These are phyloP conservation scores for Neelides sp. DNA, from an alignment of 1,140 invertebrate genomes.

Conservation along the genomic window DNA sequence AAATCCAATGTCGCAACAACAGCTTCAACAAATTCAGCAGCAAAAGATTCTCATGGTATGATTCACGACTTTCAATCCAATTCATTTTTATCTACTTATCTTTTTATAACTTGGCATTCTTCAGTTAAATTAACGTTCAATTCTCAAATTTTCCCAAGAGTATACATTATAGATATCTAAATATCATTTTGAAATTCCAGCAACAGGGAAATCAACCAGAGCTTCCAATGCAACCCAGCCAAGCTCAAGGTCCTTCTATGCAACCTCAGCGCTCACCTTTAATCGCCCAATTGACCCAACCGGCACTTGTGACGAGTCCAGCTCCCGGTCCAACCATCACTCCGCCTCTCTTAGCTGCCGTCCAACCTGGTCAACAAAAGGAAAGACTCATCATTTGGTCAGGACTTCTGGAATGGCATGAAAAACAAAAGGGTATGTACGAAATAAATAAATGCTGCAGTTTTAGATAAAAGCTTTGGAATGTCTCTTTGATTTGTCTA, in stretches of 20 bases:
- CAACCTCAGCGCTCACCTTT: slow-evolving; percentile 7
- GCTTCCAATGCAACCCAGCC: slow-evolving; percentile 6
- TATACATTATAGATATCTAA: no score
- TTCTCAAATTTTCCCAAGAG: no score
- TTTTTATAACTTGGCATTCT: no score
- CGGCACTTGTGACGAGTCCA: slow-evolving; percentile 7
- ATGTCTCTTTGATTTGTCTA: not conserved
- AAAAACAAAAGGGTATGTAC: slow-evolving; percentile 58
- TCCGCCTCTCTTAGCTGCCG: not conserved
- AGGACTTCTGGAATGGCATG: slow-evolving; percentile 79
- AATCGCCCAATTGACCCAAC: slow-evolving; percentile 15
- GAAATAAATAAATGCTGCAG: slow-evolving; percentile 38
- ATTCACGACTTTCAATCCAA: no score
- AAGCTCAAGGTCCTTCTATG: slow-evolving; percentile 2
- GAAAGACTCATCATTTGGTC: slow-evolving; percentile 67
- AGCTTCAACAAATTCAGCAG: slow-evolving; percentile 6
- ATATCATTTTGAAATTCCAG: no score
- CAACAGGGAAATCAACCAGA: not conserved
- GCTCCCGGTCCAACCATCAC: slow-evolving; percentile 21
- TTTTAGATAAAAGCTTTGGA: not conserved
- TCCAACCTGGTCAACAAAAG: slow-evolving; percentile 8
- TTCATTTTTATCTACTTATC: no score
- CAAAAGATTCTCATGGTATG: slow-evolving; percentile 1
- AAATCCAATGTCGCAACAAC: slow-evolving; percentile 12
- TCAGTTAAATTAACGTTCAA: no score